phyloP scores from a whole-genome alignment of 1,140 invertebrate species.

The Pseudomyrmex cubaensis region DNA sequence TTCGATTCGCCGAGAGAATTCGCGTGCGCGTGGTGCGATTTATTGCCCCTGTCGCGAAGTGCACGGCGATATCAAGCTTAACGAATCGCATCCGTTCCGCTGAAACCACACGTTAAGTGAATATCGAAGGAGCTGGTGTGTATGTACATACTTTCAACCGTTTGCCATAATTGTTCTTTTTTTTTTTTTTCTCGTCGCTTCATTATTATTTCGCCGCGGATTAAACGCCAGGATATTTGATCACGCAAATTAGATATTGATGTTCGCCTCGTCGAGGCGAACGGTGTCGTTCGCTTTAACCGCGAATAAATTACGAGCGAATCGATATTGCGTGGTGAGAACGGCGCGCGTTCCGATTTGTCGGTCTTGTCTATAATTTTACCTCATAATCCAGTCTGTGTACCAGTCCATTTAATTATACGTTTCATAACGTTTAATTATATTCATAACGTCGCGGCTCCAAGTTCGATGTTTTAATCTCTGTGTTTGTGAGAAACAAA shows the following conservation, averaged over 20 bases:
- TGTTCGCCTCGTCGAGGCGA: neutral
- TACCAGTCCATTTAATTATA: neutral
- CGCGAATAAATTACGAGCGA: neutral
- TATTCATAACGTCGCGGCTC: neutral
- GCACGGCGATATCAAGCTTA: constrained; percentile 54
- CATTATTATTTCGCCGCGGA: neutral
- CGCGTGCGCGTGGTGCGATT: constrained; percentile 49
- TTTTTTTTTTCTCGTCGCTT: constrained; percentile 16
- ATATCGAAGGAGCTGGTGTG: constrained; percentile 35
- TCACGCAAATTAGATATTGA: constrained; percentile 8
- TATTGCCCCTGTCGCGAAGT: constrained; percentile 51
- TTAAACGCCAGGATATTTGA: neutral
- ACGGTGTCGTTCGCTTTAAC: too few species aligned
- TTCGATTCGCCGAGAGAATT: constrained; percentile 36
- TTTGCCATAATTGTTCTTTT: neutral
- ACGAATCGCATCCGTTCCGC: constrained; percentile 54
- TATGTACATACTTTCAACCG: neutral
- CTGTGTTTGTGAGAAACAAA: too few species aligned
- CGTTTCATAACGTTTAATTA: neutral
- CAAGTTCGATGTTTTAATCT: too few species aligned
- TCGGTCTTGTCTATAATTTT: neutral
- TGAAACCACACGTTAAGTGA: constrained; percentile 51
- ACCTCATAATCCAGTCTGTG: neutral
- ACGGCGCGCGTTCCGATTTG: neutral
- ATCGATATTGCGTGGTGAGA: neutral